Base-by-base conservation (phyloP, 1,140 invertebrate species). In the Drosophila melanica region DNA sequence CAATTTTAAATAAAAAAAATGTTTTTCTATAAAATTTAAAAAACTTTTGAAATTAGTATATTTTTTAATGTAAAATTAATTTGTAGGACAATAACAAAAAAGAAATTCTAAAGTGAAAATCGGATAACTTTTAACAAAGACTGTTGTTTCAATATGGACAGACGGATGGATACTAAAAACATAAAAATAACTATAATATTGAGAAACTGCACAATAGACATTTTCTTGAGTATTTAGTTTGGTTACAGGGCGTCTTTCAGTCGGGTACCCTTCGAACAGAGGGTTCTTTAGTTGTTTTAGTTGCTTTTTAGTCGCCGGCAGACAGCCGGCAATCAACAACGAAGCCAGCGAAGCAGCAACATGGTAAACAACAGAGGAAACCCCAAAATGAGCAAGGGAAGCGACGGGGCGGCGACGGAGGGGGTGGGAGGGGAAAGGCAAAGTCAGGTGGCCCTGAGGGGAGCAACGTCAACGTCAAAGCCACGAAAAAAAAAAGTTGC, bases 271-370 rank as follows among this genome's bases (percentile, higher is more conserved):
- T n/a, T n/a, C 3, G 16, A 14, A 7, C 27, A 14, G 9, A 33
- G n/a, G 8, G 30, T 18, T 47, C 10, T 30, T 69, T 51, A 50
- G 33, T 62, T 71, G 57, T 51, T 54, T 66, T 18, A 41, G 60
- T 47, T 62, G 70, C 18, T 65, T 53, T 62, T 62, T 27, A 62
- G 33, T 54, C n/a, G 30, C 64, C 69, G 79, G 72, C 81, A 81
- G 84, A 77, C 64, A 73, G 64, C 39, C 77, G 75, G 82, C 84
- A 86, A 86, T 86, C 82, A 86, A 86, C 78, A 87, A 73, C 71
- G 76, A 70, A 87, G 66, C 59, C 79, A 82, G 62, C 82, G 71
- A 82, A 81, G 79, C 82, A 86, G 79, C 79, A 87, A 86, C 82
- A 79, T 53, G 67, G 79, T 75, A 86, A 86, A 86, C 79, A 86